phyloP scores from a whole-genome alignment of 2,888 invertebrate genomes.

The Drosophila helvetica region DNA sequence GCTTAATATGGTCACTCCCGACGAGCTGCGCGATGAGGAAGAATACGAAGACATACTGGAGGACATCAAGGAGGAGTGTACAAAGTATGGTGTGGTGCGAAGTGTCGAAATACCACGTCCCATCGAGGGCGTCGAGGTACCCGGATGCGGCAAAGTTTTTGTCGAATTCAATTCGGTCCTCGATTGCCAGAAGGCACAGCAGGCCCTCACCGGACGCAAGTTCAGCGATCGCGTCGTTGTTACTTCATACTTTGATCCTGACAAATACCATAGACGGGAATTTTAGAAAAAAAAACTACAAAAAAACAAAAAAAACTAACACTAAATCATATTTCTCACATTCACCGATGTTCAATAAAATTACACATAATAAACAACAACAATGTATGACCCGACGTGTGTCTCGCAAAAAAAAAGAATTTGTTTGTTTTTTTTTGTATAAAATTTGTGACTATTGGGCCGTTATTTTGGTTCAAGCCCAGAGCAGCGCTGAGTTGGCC shows the following conservation, averaged over 20 bases:
- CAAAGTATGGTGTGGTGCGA: slow-evolving; percentile 98
- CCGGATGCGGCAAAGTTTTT: slow-evolving; percentile 99
- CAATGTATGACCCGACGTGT: slow-evolving; percentile 31
- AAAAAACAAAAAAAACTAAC: neutral
- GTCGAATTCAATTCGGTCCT: slow-evolving; percentile 98
- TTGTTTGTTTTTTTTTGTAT: neutral
- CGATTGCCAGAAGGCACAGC: slow-evolving; percentile 99
- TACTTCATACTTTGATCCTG: slow-evolving; percentile 99
- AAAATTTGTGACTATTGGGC: too few species aligned
- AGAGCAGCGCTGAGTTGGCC: too few species aligned
- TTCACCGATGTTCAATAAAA: slow-evolving; percentile 67
- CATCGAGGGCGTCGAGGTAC: slow-evolving; percentile 97
- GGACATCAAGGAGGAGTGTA: slow-evolving; percentile 99
- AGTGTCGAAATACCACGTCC: slow-evolving; percentile 99
- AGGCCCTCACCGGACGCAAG: slow-evolving; percentile 97
- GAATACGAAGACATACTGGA: slow-evolving; percentile 99
- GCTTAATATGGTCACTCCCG: slow-evolving; percentile 98
- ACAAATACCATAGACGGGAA: slow-evolving; percentile 98
- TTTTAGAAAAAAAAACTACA: slow-evolving; percentile 87
- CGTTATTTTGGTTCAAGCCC: too few species aligned
- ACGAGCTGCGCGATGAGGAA: slow-evolving; percentile 98
- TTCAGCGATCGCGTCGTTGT: slow-evolving; percentile 99
- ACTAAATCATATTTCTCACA: slow-evolving; percentile 64
- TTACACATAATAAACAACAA: slow-evolving; percentile 39
- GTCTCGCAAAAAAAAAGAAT: neutral